Evolutionary conservation across 2,113 vertebrate genomes (phyloP).

Genomic region (Hyperopisus bebe): DNA sequence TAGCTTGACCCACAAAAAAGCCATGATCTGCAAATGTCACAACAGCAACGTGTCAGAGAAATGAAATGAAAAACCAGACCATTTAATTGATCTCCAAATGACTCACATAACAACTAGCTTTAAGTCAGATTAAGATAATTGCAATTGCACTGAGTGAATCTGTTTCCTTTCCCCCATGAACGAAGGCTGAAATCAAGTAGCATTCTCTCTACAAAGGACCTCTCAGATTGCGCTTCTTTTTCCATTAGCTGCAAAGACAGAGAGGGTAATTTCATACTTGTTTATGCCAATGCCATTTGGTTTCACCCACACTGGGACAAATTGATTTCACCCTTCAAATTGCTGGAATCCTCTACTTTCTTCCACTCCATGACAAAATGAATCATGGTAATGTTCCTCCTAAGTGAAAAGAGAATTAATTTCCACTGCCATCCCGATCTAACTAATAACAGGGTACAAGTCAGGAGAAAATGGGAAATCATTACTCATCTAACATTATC

Average conservation of each 20-base stretch:
- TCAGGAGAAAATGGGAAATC: slow-evolving; percentile 82
- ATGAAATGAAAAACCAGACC: background rate
- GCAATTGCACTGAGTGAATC: slow-evolving; percentile 38
- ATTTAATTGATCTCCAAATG: slow-evolving; percentile 32
- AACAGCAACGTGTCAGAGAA: background rate
- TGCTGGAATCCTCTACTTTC: slow-evolving; percentile 68
- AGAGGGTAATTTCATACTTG: slow-evolving; percentile 52
- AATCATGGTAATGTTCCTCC: slow-evolving; percentile 82
- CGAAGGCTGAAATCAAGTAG: slow-evolving; percentile 40
- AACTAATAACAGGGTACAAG: slow-evolving; percentile 80
- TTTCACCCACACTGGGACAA: slow-evolving; percentile 61
- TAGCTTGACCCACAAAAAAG: too few relatives aligned
- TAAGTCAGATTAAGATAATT: slow-evolving; percentile 40
- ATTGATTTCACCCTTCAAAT: slow-evolving; percentile 74
- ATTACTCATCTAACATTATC: slow-evolving; percentile 85
- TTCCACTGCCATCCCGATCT: slow-evolving; percentile 77
- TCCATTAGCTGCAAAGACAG: slow-evolving; percentile 41
- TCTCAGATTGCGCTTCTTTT: slow-evolving; percentile 36
- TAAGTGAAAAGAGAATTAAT: slow-evolving; percentile 92
- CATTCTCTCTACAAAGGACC: slow-evolving; percentile 34
- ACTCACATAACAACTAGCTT: slow-evolving; percentile 23
- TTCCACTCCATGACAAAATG: slow-evolving; percentile 62
- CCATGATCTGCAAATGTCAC: background rate
- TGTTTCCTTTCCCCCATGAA: slow-evolving; percentile 35
- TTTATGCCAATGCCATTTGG: slow-evolving; percentile 44